Base-by-base conservation (phyloP, 1,140 invertebrate genomes). In the Pseudomyrmex concolor region DNA sequence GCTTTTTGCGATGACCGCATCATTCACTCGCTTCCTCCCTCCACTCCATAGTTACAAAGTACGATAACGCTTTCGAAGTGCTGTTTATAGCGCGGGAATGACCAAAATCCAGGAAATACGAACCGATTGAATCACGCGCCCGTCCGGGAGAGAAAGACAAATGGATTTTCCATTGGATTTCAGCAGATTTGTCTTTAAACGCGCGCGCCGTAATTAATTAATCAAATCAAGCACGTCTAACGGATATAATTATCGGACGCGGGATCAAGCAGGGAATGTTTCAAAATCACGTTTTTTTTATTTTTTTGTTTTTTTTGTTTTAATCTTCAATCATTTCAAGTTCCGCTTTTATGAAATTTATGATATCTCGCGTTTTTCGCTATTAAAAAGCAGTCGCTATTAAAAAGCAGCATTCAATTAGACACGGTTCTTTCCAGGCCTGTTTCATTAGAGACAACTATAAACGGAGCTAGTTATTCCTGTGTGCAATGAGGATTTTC, bases 1-100 rank as follows among this genome's bases (percentile, higher is more conserved):
- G 76, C 62, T 84, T 74, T 86, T 86, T 86, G 57, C 76, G 34
- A 84, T 74, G 57, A 85, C 43, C 55, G 45, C n/a, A 48, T 73
- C 15, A 62, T 73, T 51, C 12, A 4, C 7, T 51, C 54, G 80
- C 59, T 60, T n/a, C 17, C 45, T 71, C 10, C 19, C 45, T 22
- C 9, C 3, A n/a, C 50, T 8, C 4, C 19, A 67, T 22, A 62
- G 34, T 51, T 77, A 48, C 74, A 80, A 34, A 80, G 19, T 51
- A 55, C 45, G 83, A 82, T 86, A 86, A 81, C 45, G 51, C 45
- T 66, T 77, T 66, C 81, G 59, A 45, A 13, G 34, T 43, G 67
- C 54, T 66, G 13, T 78, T 63, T 78, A 60, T 68, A 50, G 72
- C n/a, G n/a, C 57, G 17, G 34, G 34, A 73, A 48, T 59, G 51